A percentile compares a stretch with the other conserved stretches of the same genome.
phyloP scores from a whole-genome alignment of 2,113 vertebrate genomes.

The Crocuta crocuta region DNA sequence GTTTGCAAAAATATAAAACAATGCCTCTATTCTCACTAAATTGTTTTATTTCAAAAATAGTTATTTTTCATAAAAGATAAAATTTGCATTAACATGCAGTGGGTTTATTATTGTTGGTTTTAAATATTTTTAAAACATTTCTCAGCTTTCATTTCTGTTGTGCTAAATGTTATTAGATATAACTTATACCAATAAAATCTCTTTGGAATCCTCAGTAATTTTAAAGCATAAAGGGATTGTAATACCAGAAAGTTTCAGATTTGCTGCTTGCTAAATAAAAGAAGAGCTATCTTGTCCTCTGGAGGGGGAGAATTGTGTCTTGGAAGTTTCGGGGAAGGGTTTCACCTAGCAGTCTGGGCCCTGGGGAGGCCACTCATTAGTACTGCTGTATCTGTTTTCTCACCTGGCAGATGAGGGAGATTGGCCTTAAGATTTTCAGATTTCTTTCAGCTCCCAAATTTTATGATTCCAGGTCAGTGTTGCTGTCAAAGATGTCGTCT shows the following conservation, averaged over 20 bases:
- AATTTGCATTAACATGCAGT: constrained; percentile 19
- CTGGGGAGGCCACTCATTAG: not conserved
- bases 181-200: not conserved
- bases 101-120: constrained; percentile 44
- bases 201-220: not conserved
- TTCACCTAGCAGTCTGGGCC: not conserved
- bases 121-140: not conserved
- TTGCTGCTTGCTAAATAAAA: constrained; percentile 32
- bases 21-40: not conserved
- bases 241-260: not conserved
- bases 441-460: not conserved
- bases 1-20: constrained; percentile 50
- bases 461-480: not conserved
- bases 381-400: not conserved
- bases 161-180: not conserved
- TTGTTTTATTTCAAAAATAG: constrained; percentile 46
- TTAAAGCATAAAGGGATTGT: not conserved
- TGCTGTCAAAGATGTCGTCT: not conserved
- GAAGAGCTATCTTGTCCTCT: not conserved
- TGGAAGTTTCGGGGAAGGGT: not conserved
- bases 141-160: not conserved
- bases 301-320: not conserved
- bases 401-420: not conserved
- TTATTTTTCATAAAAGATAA: constrained; percentile 21
- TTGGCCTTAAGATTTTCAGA: not conserved